These are phyloP conservation scores for Puma concolor DNA, from an alignment of 2,113 vertebrate genomes.

Conservation along the genomic window DNA sequence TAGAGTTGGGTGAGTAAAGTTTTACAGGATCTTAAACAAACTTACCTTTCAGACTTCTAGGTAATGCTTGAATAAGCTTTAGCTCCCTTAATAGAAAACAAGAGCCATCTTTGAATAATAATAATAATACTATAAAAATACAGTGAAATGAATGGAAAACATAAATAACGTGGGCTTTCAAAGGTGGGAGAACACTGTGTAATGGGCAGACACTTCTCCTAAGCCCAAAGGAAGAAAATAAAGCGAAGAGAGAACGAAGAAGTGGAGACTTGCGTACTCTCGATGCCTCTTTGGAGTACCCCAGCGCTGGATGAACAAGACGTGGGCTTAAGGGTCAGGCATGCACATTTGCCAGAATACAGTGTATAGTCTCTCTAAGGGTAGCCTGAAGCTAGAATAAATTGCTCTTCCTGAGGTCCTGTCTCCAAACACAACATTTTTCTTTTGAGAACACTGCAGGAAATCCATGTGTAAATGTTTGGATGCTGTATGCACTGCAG, in stretches of 20 bases:
- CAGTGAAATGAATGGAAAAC: slow-evolving; percentile 37
- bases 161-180: not conserved
- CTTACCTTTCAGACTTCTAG: not conserved
- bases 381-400: not conserved
- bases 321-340: not conserved
- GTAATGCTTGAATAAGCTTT: not conserved
- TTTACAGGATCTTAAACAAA: not conserved
- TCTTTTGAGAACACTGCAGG: not conserved
- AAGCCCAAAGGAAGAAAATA: not conserved
- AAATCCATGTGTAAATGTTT: not conserved
- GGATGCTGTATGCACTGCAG: not conserved
- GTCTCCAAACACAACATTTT: not conserved
- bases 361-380: not conserved
- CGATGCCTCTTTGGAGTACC: not conserved
- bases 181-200: not conserved
- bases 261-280: not conserved
- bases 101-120: not conserved
- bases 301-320: not conserved
- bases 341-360: not conserved
- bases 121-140: not conserved
- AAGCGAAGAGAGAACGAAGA: not conserved
- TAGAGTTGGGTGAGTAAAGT: not conserved
- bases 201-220: not conserved
- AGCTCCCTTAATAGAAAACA: not conserved
- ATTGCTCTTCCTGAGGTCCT: not conserved